Percentiles rank a stretch among this genome's conserved stretches.
These are phyloP conservation scores for Zeus faber DNA, from an alignment of 2,113 vertebrate species.

Conservation along the genomic window DNA sequence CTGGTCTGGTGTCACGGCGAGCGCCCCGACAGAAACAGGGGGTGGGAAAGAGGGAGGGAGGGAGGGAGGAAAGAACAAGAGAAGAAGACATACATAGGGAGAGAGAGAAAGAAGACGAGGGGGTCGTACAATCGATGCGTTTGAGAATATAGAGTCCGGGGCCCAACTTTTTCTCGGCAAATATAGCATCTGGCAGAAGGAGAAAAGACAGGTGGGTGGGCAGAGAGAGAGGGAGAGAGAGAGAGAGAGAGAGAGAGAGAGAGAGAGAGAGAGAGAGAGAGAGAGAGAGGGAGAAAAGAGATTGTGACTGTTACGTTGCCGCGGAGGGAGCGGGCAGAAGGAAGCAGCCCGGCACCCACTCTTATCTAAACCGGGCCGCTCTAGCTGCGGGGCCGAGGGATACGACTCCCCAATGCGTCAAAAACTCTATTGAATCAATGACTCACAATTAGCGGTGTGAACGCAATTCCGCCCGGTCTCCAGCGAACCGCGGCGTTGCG, in stretches of 20 bases:
- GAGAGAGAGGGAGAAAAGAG: background rate
- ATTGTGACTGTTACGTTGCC: background rate
- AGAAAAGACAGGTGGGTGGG: background rate
- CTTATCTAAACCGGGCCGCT: slow-evolving; percentile 26
- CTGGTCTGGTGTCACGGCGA: slow-evolving; percentile 40
- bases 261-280: background rate
- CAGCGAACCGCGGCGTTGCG: too few species aligned
- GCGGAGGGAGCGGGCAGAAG: background rate
- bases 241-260: background rate
- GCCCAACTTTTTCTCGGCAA: too few species aligned
- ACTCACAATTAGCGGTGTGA: slow-evolving; percentile 18
- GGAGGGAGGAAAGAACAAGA: background rate
- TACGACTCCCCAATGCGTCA: slow-evolving; percentile 4
- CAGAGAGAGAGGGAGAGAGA: background rate
- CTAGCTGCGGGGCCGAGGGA: slow-evolving; percentile 8
- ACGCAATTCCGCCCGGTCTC: too few species aligned
- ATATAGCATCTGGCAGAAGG: too few species aligned
- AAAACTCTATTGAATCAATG: slow-evolving; percentile 21
- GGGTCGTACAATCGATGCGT: too few species aligned
- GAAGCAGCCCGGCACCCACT: background rate
- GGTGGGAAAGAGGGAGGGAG: background rate
- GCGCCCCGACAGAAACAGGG: background rate
- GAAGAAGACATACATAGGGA: background rate
- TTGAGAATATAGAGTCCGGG: too few species aligned
- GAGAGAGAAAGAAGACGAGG: too few species aligned